Conservation (phyloP, 2,113 vertebrate species). For the Eretmochelys imbricata region DNA sequence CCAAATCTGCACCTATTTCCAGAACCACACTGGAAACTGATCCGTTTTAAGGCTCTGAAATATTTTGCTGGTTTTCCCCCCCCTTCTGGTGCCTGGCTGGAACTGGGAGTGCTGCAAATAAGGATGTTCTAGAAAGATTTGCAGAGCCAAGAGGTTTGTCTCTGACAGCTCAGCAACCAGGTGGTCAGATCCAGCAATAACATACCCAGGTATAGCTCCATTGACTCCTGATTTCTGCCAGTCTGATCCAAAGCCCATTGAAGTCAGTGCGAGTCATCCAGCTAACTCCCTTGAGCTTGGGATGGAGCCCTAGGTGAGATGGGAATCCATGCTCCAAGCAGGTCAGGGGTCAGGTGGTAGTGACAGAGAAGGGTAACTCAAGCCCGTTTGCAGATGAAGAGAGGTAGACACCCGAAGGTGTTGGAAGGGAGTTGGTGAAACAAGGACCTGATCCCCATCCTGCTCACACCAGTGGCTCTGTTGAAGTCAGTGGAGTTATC, state of each 20-base stretch:
- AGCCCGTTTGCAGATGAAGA: not conserved
- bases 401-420: not conserved
- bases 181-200: not conserved
- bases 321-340: not conserved
- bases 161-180: not conserved
- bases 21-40: not conserved
- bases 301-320: not conserved
- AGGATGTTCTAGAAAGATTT: not conserved
- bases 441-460: not conserved
- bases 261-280: not conserved
- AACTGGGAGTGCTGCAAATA: not conserved
- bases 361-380: not conserved
- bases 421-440: not conserved
- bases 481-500: not conserved
- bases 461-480: not conserved
- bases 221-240: not conserved
- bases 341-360: not conserved
- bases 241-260: not conserved
- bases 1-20: not conserved
- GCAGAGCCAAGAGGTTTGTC: not conserved
- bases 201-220: not conserved
- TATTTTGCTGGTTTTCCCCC: not conserved
- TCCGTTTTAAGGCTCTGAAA: not conserved
- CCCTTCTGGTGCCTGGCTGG: not conserved
- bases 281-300: not conserved